A percentile compares a stretch with the other conserved stretches of the same genome.
These are phyloP conservation scores for Polylopha cassiicola DNA, from an alignment of 2,888 invertebrate species.

Conservation along the genomic window DNA sequence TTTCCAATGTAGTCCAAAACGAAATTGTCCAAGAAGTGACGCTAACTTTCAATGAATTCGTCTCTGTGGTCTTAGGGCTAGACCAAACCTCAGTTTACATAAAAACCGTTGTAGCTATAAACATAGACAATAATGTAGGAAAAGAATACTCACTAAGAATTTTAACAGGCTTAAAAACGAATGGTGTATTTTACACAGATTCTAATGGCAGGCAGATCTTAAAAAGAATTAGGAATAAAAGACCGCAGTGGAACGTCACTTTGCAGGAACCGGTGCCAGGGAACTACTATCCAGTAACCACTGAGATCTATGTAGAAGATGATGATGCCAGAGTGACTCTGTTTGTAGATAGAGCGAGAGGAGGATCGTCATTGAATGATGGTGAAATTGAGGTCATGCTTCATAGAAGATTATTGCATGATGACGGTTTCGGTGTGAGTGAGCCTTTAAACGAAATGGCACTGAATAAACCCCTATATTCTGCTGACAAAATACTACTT, in stretches of 20 bases:
- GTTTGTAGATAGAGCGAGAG: slow-evolving; percentile 87
- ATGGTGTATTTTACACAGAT: slow-evolving; percentile 90
- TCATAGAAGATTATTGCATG: slow-evolving; percentile 87
- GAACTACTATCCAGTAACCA: slow-evolving; percentile 95
- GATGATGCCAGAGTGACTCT: slow-evolving; percentile 74
- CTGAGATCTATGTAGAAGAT: slow-evolving; percentile 85
- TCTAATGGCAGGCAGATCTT: slow-evolving; percentile 93
- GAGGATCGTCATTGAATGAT: slow-evolving; percentile 83
- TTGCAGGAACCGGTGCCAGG: slow-evolving; percentile 47
- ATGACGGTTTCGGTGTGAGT: slow-evolving; percentile 80
- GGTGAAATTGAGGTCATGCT: slow-evolving; percentile 89
- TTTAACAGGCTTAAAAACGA: slow-evolving; percentile 78
- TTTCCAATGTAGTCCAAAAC: slow-evolving; percentile 27
- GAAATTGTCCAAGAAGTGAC: slow-evolving; percentile 57
- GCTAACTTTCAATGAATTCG: slow-evolving; percentile 27
- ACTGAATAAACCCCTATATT: too few relatives aligned
- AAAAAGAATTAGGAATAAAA: slow-evolving; percentile 78
- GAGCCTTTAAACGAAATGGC: slow-evolving; percentile 43
- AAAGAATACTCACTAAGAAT: too few relatives aligned
- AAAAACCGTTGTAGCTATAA: slow-evolving; percentile 81
- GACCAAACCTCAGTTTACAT: background rate
- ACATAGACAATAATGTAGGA: slow-evolving; percentile 79
- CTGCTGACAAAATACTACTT: too few relatives aligned
- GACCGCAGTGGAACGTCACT: too few relatives aligned
- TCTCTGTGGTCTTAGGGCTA: slow-evolving; percentile 28